A percentile compares a stretch with the other conserved stretches of the same genome.
Conservation (phyloP, 2,888 invertebrate genomes). For the Lottia scabra region DNA sequence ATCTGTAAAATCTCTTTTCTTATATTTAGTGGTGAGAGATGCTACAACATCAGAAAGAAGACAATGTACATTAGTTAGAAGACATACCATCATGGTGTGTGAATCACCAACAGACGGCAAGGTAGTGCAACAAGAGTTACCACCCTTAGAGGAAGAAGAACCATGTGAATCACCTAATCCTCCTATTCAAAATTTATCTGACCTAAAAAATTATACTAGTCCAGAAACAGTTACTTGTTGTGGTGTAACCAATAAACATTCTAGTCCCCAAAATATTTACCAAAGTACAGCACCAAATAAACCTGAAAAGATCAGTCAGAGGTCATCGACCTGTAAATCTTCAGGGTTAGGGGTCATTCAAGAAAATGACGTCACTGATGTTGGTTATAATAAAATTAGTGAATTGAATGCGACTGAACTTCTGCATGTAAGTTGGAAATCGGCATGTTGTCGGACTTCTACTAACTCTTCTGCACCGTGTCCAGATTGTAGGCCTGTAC, state of each 20-base stretch:
- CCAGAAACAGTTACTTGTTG: conserved; percentile 10
- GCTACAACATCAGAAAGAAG: conserved; percentile 9
- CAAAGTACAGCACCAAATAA: conserved; percentile 12
- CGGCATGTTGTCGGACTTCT: conserved; percentile 36
- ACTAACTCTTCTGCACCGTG: conserved; percentile 37
- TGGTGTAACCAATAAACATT: conserved; percentile 9
- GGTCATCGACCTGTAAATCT: neutral
- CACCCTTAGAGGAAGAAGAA: conserved; percentile 33
- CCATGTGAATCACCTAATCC: conserved; percentile 11
- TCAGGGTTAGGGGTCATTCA: neutral
- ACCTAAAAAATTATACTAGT: conserved; percentile 15
- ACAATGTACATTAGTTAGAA: conserved; percentile 40
- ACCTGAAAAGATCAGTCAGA: conserved; percentile 1
- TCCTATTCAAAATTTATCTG: conserved; percentile 20
- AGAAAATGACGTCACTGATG: conserved; percentile 7
- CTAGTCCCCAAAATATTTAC: conserved; percentile 14
- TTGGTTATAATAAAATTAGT: conserved; percentile 19
- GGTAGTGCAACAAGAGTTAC: conserved; percentile 31
- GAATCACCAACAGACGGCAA: conserved; percentile 50
- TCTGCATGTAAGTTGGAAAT: conserved; percentile 59
- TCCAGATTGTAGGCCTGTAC: conserved; percentile 44
- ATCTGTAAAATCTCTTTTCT: no score
- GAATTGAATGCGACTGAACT: conserved; percentile 49
- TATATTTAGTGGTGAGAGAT: conserved; percentile 19
- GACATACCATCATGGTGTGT: conserved; percentile 62